Conservation (phyloP, 2,888 invertebrate species). For the Pogonocherus hispidulus region DNA sequence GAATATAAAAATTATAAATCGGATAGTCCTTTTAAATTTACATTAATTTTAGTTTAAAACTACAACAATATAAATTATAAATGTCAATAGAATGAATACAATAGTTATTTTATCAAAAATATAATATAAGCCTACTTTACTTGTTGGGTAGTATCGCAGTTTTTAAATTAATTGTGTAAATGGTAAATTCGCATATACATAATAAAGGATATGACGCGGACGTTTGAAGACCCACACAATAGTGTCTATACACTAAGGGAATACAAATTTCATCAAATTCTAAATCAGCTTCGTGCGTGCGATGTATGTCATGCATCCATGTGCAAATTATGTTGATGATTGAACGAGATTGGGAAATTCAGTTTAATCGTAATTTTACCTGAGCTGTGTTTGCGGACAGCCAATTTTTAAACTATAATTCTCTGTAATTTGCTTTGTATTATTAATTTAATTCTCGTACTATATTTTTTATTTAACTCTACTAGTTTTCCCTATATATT, state of each 20-base stretch:
- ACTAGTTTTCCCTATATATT: no score
- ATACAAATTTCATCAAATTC: constrained; percentile 16
- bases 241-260: constrained; percentile 12
- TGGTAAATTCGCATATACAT: background rate
- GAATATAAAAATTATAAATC: no score
- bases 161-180: background rate
- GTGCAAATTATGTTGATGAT: constrained; percentile 16
- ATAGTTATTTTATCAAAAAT: no score
- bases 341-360: constrained; percentile 7
- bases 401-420: background rate
- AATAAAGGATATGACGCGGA: background rate
- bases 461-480: no score
- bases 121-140: no score
- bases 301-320: constrained; percentile 16
- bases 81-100: no score
- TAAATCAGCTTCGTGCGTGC: constrained; percentile 15
- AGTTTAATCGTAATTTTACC: constrained; percentile 3
- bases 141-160: no score
- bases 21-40: no score
- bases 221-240: constrained; percentile 10
- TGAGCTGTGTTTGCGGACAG: background rate
- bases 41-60: no score
- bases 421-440: background rate
- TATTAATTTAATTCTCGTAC: no score
- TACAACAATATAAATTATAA: no score